Evolutionary conservation across 1,140 invertebrate species (phyloP).

Genomic region (Lepidurus packardi): DNA sequence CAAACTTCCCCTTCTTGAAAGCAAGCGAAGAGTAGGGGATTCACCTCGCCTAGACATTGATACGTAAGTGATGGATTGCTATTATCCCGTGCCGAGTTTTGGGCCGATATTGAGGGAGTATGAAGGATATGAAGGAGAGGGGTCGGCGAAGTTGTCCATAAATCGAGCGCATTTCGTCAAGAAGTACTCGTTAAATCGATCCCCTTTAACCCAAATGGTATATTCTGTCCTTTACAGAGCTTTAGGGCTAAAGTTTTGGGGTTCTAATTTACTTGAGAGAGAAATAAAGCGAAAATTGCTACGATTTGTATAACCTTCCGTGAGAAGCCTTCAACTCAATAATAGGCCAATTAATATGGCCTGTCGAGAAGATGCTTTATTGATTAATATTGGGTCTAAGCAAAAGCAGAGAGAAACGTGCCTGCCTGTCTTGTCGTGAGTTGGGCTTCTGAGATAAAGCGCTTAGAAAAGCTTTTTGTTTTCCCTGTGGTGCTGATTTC

Average conservation of each 20-base stretch:
- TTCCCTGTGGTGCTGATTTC: background rate
- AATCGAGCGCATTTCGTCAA: background rate
- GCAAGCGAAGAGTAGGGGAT: no score
- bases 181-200: conserved; percentile 12
- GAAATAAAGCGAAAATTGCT: no score
- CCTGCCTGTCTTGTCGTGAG: background rate
- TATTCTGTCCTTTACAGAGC: no score
- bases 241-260: no score
- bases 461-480: background rate
- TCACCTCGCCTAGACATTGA: background rate
- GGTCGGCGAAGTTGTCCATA: background rate
- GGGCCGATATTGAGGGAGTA: background rate
- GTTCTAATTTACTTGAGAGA: background rate
- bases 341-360: conserved; percentile 5
- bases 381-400: background rate
- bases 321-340: background rate
- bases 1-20: no score
- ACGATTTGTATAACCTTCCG: no score
- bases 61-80: conserved; percentile 8
- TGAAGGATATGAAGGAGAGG: background rate
- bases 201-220: background rate
- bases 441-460: background rate
- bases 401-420: background rate
- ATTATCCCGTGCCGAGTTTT: background rate
- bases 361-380: background rate